A percentile compares a stretch with the other conserved stretches of the same genome.
These are phyloP conservation scores for Psittacara wagleri DNA, from an alignment of 2,113 vertebrate genomes.

Conservation along the genomic window DNA sequence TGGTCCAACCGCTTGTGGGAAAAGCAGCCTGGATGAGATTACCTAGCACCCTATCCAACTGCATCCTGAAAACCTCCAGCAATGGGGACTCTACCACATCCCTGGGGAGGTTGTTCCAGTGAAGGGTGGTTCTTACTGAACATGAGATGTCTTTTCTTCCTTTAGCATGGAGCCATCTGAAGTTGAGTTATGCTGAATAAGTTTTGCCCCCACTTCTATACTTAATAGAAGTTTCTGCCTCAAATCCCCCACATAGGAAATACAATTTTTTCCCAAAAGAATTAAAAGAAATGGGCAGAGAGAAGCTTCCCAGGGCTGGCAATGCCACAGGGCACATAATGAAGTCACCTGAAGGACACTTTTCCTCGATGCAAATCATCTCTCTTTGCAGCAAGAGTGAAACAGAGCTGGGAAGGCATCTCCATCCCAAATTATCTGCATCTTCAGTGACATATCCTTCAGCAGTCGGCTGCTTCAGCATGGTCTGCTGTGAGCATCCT, in stretches of 20 bases:
- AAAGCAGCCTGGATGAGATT: not conserved
- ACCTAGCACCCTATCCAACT: not conserved
- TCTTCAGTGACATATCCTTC: not conserved
- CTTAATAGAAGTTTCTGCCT: not conserved
- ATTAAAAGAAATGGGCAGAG: not conserved
- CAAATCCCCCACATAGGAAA: not conserved
- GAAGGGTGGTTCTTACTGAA: not conserved
- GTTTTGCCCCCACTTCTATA: not conserved
- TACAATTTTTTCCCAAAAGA: not conserved
- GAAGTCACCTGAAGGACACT: not conserved
- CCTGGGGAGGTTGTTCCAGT: not conserved
- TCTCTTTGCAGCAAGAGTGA: not conserved
- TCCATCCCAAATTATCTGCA: not conserved
- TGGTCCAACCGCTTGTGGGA: not conserved
- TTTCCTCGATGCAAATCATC: not conserved
- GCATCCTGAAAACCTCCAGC: not conserved
- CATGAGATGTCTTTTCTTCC: not conserved
- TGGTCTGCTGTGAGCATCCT: not conserved
- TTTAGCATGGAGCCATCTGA: not conserved
- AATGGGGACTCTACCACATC: accelerated
- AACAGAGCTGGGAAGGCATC: not conserved
- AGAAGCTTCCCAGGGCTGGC: not conserved
- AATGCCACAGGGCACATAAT: not conserved
- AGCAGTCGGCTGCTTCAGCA: not conserved
- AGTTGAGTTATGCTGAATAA: not conserved